Conservation (phyloP, 2,888 invertebrate species). For the Ceraclea dissimilis region DNA sequence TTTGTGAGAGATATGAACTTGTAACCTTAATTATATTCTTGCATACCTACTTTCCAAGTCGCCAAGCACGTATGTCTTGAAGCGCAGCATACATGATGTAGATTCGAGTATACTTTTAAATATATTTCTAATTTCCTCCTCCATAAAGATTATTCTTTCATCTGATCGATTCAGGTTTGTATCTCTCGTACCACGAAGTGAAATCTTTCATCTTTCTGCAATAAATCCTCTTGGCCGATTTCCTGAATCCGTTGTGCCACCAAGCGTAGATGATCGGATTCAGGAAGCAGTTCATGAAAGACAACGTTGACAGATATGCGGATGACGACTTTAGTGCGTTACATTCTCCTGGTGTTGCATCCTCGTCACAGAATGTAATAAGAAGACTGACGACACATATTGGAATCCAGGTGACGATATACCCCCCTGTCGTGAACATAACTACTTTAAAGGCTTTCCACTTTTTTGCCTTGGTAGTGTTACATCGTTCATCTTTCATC, state of each 20-base stretch:
- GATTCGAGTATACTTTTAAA: no score
- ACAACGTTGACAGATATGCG: slow-evolving; percentile 39
- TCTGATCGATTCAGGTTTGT: no score
- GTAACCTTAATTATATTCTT: no score
- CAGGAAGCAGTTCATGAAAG: neutral
- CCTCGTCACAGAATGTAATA: neutral
- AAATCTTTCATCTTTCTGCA: neutral
- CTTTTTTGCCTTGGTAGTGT: neutral
- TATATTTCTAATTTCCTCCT: no score
- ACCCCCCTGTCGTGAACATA: neutral
- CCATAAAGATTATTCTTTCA: no score
- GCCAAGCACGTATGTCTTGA: no score
- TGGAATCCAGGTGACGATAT: neutral
- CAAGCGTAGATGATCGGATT: neutral
- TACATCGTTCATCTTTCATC: neutral
- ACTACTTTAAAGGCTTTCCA: neutral
- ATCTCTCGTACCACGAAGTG: neutral
- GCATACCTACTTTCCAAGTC: no score
- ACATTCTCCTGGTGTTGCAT: neutral
- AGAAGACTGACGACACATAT: neutral
- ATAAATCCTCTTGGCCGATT: neutral
- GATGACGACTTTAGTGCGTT: slow-evolving; percentile 28
- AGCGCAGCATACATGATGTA: no score
- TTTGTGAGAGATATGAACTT: no score
- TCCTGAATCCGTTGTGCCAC: neutral